Evolutionary conservation across 2,888 invertebrate genomes (phyloP), one percentile per base, ranked within the genome.

Genomic region (Himalopsyche tibetana): DNA sequence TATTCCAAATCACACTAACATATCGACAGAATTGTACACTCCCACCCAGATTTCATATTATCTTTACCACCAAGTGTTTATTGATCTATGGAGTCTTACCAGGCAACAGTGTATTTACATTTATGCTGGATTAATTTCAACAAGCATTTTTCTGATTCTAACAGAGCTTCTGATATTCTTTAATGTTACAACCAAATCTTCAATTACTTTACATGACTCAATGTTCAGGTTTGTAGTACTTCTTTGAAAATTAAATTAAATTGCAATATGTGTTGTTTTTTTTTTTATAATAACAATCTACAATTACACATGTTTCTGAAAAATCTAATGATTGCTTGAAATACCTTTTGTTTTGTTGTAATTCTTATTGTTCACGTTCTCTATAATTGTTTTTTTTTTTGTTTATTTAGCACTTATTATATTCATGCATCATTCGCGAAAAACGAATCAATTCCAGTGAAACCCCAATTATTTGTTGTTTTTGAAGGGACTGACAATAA

Each of bases 151-250:
- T 83, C 91, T 94, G 89, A 94, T 94, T 0, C 91, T 94, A 91
- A 92, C 93, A 89, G 93, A 94, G 83, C 92, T 95, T 2, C 94
- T 94, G 80, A 92, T 95, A 0, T 96, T 96, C 92, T 96, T 96
- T 90, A 93, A 93, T 88, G 94, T 96, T 88, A 97, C 97, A 89
- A 95, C 97, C 90, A 93, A 93, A 42, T 96, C 97, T 0, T 97
- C 98, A 0, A 92, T 94, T 36, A 94, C 92, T 4, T 92, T 98
- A 0, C 98, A 98, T 90, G 95, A 97, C 90, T 93, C 90, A 2
- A 96, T 97, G 96, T 97, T 97, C 90, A 91, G 93, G 89, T 93
- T 88, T 84, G 89, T 89, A 19, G 0, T 90, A 82, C 11, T 12
- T 15, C 90, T 63, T 38, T 81, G 36, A 38, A 80, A 28, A 80